A percentile compares a stretch with the other conserved stretches of the same genome.
Conservation (phyloP, 2,888 invertebrate genomes). For the Drosophila meridiana region DNA sequence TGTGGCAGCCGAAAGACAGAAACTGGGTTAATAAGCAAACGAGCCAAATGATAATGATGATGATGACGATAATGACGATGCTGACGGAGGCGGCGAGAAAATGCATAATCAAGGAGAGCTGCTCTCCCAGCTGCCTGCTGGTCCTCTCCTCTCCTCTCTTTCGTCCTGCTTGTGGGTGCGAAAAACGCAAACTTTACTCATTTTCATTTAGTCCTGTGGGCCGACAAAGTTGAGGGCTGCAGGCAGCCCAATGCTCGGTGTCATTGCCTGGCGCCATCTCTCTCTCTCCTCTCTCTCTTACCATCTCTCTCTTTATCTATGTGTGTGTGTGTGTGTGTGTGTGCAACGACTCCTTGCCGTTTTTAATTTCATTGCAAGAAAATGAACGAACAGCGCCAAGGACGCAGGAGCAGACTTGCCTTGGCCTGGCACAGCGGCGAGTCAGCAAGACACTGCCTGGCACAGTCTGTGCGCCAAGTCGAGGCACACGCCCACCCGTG, state of each 20-base stretch:
- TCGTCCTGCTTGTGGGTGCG: conserved; percentile 58
- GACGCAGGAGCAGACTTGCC: conserved; percentile 33
- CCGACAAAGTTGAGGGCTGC: conserved; percentile 39
- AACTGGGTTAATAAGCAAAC: conserved; percentile 84
- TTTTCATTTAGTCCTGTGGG: conserved; percentile 72
- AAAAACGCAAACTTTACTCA: conserved; percentile 73
- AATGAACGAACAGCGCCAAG: conserved; percentile 59
- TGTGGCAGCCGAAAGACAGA: conserved; percentile 51
- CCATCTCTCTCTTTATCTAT: neutral
- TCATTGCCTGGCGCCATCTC: conserved; percentile 37
- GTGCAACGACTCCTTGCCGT: conserved; percentile 73
- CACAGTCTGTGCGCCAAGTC: conserved; percentile 70
- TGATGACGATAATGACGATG: conserved; percentile 21
- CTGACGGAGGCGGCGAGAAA: conserved; percentile 48
- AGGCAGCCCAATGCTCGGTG: conserved; percentile 41
- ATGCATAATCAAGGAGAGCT: conserved; percentile 73
- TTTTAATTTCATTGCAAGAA: conserved; percentile 83
- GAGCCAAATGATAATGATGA: conserved; percentile 42
- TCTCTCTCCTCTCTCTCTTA: conserved; percentile 6
- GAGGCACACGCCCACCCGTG: conserved; percentile 18
- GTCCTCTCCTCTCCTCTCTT: conserved; percentile 2
- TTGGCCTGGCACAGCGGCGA: conserved; percentile 16
- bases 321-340: conserved; percentile 35
- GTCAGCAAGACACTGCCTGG: conserved; percentile 67
- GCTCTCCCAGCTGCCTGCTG: conserved; percentile 21